Base-by-base conservation (phyloP, 1,140 invertebrate species). In the Pararge aegeria region DNA sequence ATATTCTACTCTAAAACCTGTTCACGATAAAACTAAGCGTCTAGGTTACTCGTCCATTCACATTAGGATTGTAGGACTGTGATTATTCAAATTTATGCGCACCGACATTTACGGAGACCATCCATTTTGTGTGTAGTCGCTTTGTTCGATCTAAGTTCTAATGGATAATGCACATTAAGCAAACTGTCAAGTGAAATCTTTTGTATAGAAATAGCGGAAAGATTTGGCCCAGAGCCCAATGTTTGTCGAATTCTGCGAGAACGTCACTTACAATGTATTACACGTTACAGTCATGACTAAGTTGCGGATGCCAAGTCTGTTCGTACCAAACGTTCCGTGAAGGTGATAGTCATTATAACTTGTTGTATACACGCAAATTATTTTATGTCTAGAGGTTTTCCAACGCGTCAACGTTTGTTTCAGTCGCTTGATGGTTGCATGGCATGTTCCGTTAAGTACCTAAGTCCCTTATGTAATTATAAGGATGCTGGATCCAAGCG, bases 211-310 rank as follows among this genome's bases (percentile, higher is more conserved):
- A 44, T 62, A 44, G 3, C 29, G 38, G 24, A 19, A 46, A 53
- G 57, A 5, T 64, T 64, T 64, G 50, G 50, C 42, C 15, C 52
- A 20, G 13, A 29, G 55, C 61, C 61, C 59, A 56, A 50, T 13
- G 44, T 48, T 50, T 60, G 57, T 60, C 51, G 51, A 61, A 54
- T 50, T 56, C 15, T 16, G n/a, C 38, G 0, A 42, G 16, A 42
- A 38, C 13, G 13, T 42, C 38, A 18, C 38, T 42, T 30, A 30
- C 29, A 10, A 30, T 7, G 29, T 10, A 7, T 30, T 7, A 30
- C 29, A 30, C 10, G 5, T 30, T 10, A 30, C 29, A 30, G 5
- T 30, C 29, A 30, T 30, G 29, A 30, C 29, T 30, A 30, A 30
- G 29, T 30, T 30, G 29, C 29, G 10, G 29, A 5, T 30, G 29